Evolutionary conservation across 64 coral and sea anemone genomes (phyloP).

Genomic region (Stichodactyla helianthus): DNA sequence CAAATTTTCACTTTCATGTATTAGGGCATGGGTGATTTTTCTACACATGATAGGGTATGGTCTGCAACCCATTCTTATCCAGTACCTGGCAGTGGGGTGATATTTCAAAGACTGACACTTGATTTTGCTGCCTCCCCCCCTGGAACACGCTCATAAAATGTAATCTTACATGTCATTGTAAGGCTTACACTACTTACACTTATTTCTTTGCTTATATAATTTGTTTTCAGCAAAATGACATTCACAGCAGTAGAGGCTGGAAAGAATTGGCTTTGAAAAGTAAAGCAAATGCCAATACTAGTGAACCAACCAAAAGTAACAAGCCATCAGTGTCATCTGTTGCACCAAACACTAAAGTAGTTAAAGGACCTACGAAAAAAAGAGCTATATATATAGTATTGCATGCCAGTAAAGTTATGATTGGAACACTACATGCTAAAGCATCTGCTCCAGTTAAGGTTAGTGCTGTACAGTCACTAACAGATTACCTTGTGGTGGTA

Average conservation of each 20-base stretch:
- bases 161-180: too few species aligned
- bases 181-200: neutral
- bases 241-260: neutral
- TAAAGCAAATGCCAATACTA: neutral
- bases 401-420: slow-evolving; percentile 48
- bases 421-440: slow-evolving; percentile 66
- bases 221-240: neutral
- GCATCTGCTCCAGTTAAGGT: slow-evolving; percentile 80
- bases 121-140: too few species aligned
- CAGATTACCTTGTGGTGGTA: neutral
- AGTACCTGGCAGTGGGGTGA: too few species aligned
- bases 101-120: too few species aligned
- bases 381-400: slow-evolving; percentile 81
- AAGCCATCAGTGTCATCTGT: neutral
- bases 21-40: too few species aligned
- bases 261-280: neutral
- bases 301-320: neutral
- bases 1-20: too few species aligned
- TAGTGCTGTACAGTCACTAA: neutral
- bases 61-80: too few species aligned
- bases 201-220: neutral
- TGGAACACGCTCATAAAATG: too few species aligned
- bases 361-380: slow-evolving; percentile 29
- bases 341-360: neutral
- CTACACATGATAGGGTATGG: too few species aligned